phyloP scores from a whole-genome alignment of 2,113 vertebrate genomes.

The Campylomormyrus numenius region DNA sequence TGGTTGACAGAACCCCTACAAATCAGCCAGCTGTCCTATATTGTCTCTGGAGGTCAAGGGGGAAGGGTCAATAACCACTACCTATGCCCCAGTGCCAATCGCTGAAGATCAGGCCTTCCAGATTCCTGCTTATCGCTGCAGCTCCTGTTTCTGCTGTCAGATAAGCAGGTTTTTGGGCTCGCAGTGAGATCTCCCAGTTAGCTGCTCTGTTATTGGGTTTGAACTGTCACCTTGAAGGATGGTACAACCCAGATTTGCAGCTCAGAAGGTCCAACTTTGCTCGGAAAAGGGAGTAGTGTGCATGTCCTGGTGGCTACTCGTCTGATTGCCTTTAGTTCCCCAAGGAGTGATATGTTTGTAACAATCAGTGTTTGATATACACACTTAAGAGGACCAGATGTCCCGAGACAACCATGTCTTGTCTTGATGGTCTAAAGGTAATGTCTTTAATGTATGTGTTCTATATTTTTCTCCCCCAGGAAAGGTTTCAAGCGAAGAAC shows the following conservation, averaged over 20 bases:
- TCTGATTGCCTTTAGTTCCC: background rate
- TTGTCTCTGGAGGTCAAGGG: background rate
- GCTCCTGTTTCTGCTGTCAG: background rate
- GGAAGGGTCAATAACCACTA: background rate
- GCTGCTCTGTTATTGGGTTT: background rate
- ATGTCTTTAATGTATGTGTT: background rate
- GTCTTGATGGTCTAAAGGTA: background rate
- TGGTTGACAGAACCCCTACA: background rate
- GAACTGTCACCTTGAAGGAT: background rate
- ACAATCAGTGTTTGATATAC: background rate
- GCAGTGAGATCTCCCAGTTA: background rate
- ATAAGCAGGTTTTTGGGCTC: background rate
- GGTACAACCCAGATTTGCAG: background rate
- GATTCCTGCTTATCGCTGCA: background rate
- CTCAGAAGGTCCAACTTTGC: background rate
- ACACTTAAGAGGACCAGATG: background rate
- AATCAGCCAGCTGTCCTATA: background rate
- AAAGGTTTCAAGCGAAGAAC: constrained; percentile 92
- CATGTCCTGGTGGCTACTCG: background rate
- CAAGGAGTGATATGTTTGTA: background rate
- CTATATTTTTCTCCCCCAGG: constrained; percentile 52
- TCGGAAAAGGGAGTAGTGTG: background rate
- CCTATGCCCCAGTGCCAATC: background rate
- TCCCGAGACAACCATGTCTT: background rate
- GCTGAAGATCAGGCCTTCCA: background rate